Conservation (phyloP, 1,140 invertebrate species). For the Portunus trituberculatus region DNA sequence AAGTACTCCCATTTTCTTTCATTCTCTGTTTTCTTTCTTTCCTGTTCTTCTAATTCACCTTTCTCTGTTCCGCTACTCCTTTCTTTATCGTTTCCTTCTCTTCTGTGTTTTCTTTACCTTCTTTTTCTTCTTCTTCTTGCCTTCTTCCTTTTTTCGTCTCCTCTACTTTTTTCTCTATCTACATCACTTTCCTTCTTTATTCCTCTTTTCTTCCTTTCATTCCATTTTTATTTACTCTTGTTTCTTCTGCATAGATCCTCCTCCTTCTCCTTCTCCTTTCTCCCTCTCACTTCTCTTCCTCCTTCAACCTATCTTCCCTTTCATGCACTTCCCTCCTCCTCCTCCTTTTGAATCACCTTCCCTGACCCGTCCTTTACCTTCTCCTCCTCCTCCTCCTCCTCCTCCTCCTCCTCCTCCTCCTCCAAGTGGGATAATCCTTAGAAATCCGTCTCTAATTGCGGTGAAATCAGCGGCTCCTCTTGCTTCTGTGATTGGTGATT, state of each 20-base stretch:
- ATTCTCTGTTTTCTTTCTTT: too few species aligned
- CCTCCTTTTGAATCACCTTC: background rate
- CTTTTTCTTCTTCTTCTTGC: background rate
- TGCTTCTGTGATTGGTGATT: too few species aligned
- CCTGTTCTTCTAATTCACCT: too few species aligned
- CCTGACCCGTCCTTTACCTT: background rate
- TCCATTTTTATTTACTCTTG: background rate
- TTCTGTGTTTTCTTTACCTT: background rate
- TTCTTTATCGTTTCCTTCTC: background rate
- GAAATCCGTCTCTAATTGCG: too few species aligned
- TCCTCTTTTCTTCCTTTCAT: background rate
- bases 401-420: too few species aligned
- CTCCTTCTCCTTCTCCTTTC: constrained; percentile 12
- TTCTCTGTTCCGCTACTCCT: background rate
- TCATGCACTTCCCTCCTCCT: background rate
- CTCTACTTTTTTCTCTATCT: background rate
- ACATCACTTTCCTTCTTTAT: background rate
- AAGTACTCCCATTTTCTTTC: too few species aligned
- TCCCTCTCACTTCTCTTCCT: background rate
- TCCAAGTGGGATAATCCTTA: too few species aligned
- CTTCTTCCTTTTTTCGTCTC: background rate
- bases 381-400: background rate
- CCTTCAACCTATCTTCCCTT: background rate
- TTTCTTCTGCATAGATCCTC: background rate
- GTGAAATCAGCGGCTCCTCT: too few species aligned